Percentiles rank a stretch among this genome's conserved stretches.
These are phyloP conservation scores for Patella caerulea DNA, from an alignment of 2,888 invertebrate species.

Conservation along the genomic window DNA sequence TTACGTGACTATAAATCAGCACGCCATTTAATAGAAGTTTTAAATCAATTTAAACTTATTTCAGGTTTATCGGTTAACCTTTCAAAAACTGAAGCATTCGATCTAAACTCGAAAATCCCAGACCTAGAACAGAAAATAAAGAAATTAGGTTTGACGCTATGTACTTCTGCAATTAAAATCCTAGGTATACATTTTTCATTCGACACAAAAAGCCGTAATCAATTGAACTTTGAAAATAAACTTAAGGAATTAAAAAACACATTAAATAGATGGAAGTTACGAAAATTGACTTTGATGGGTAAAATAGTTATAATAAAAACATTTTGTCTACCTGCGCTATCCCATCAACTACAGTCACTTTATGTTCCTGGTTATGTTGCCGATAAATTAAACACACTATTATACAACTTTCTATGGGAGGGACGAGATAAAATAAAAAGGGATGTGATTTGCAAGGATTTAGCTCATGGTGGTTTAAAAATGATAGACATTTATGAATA, in stretches of 20 bases:
- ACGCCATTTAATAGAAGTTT: background rate
- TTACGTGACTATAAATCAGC: too few species aligned
- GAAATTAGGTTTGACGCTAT: background rate
- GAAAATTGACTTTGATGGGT: background rate
- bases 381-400: background rate
- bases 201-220: background rate
- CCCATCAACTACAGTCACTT: background rate
- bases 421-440: background rate
- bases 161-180: background rate
- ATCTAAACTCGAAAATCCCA: background rate
- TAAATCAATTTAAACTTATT: conserved; percentile 6
- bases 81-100: background rate
- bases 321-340: background rate
- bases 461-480: background rate
- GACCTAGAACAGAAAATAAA: background rate
- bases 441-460: background rate
- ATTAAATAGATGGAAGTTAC: background rate
- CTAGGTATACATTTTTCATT: background rate
- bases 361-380: background rate
- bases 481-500: background rate
- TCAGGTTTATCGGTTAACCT: background rate
- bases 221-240: background rate
- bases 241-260: background rate
- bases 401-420: background rate
- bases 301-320: background rate